A percentile compares a stretch with the other conserved stretches of the same genome.
Conservation (phyloP, 2,888 invertebrate genomes). For the Ormyrus labotus region DNA sequence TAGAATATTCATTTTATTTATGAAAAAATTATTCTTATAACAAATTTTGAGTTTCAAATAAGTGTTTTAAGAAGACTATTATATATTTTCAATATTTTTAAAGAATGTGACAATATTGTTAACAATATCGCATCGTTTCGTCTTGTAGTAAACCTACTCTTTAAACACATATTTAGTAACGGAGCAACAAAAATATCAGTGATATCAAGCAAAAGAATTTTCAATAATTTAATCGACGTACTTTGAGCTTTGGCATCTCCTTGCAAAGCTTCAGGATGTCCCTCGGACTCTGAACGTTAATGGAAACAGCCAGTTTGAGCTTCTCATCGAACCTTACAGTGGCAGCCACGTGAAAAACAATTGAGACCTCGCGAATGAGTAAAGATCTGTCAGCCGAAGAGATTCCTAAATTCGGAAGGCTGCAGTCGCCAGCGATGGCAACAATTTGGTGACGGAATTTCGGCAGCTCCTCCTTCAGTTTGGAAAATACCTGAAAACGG, state of each 20-base stretch:
- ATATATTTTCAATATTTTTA: neutral
- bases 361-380: conserved; percentile 77
- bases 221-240: conserved; percentile 58
- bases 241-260: conserved; percentile 81
- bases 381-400: conserved; percentile 78
- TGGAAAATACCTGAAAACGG: conserved; percentile 77
- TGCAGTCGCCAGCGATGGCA: conserved; percentile 80
- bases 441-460: conserved; percentile 81
- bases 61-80: neutral
- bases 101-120: too few species aligned
- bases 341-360: conserved; percentile 80
- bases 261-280: conserved; percentile 82
- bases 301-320: conserved; percentile 83
- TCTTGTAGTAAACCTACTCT: too few species aligned
- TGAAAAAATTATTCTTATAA: too few species aligned
- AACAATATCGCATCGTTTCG: too few species aligned
- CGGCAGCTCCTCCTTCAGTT: conserved; percentile 78
- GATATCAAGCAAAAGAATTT: too few species aligned
- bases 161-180: too few species aligned
- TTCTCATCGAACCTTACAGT: conserved; percentile 85
- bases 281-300: conserved; percentile 84
- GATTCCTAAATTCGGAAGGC: conserved; percentile 80
- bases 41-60: too few species aligned
- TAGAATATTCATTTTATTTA: too few species aligned
- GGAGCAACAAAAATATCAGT: too few species aligned